A percentile compares a stretch with the other conserved stretches of the same genome.
Evolutionary conservation across 2,113 vertebrate genomes (phyloP).

Genomic region (Pao palembangensis): DNA sequence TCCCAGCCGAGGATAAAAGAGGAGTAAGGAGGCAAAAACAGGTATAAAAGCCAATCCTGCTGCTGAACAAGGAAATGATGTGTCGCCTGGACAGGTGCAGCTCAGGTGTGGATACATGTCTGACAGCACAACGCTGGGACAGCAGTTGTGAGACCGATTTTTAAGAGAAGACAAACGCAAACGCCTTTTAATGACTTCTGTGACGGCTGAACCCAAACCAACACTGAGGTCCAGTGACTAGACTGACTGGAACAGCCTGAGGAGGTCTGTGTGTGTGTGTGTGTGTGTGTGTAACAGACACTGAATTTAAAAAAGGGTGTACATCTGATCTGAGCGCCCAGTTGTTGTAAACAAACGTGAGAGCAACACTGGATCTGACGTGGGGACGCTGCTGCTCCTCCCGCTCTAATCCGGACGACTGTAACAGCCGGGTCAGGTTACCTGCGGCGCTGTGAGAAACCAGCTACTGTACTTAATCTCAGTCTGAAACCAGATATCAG

Average conservation of each 20-base stretch:
- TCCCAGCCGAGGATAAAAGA: background rate
- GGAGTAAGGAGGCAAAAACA: background rate
- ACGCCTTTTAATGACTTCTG: background rate
- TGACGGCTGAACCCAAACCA: no score
- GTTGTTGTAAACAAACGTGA: conserved; percentile 11
- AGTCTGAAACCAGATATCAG: conserved; percentile 57
- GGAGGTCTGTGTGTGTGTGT: conserved; percentile 20
- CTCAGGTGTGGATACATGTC: conserved; percentile 3
- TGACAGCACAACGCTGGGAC: conserved; percentile 9
- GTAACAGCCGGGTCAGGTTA: conserved; percentile 45
- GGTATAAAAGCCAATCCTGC: background rate
- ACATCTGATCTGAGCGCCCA: conserved; percentile 6
- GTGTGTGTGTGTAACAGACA: background rate
- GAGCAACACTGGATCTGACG: conserved; percentile 19
- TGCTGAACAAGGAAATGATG: background rate
- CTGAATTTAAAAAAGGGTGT: conserved; percentile 9
- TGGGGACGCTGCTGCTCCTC: conserved; percentile 15
- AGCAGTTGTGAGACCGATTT: no score
- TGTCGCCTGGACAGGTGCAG: conserved; percentile 40
- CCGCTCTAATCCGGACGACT: conserved; percentile 19
- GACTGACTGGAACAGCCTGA: conserved; percentile 33
- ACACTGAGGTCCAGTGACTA: background rate
- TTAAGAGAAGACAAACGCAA: background rate
- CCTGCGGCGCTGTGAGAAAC: conserved; percentile 14
- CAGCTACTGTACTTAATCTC: conserved; percentile 46